These are phyloP conservation scores for Tolypeutes matacus DNA, from an alignment of 2,797 vertebrate species.

Conservation along the genomic window DNA sequence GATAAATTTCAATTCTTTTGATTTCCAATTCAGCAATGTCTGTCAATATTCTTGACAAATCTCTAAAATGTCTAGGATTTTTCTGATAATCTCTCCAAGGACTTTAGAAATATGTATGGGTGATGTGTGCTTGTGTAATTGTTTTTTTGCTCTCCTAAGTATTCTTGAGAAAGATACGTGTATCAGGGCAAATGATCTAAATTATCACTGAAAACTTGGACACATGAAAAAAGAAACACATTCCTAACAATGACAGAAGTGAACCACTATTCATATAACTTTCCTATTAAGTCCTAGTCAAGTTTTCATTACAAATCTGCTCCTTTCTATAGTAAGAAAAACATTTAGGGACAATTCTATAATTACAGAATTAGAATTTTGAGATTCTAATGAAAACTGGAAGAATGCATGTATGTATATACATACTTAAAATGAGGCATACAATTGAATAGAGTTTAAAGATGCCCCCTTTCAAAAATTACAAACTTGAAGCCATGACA, in stretches of 20 bases:
- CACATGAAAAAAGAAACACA: neutral
- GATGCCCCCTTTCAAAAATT: neutral
- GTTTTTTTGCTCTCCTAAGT: neutral
- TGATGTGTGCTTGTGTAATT: neutral
- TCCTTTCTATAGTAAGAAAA: constrained; percentile 17
- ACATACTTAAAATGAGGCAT: neutral
- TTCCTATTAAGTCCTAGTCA: neutral
- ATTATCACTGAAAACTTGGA: constrained; percentile 1
- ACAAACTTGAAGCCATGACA: neutral
- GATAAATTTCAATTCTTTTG: neutral
- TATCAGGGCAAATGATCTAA: neutral
- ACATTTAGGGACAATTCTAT: neutral
- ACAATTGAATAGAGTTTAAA: neutral
- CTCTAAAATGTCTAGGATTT: constrained; percentile 15
- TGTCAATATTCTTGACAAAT: neutral
- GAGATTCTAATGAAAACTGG: constrained; percentile 15
- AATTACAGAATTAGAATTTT: constrained; percentile 10
- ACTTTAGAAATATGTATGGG: neutral
- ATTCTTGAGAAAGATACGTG: neutral
- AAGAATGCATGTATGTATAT: neutral
- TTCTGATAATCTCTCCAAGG: neutral
- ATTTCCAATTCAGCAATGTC: neutral
- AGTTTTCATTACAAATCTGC: neutral
- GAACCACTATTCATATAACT: neutral
- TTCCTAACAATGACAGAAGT: neutral